phyloP scores from a whole-genome alignment of 2,113 vertebrate species.

The Platysternon megacephalum region DNA sequence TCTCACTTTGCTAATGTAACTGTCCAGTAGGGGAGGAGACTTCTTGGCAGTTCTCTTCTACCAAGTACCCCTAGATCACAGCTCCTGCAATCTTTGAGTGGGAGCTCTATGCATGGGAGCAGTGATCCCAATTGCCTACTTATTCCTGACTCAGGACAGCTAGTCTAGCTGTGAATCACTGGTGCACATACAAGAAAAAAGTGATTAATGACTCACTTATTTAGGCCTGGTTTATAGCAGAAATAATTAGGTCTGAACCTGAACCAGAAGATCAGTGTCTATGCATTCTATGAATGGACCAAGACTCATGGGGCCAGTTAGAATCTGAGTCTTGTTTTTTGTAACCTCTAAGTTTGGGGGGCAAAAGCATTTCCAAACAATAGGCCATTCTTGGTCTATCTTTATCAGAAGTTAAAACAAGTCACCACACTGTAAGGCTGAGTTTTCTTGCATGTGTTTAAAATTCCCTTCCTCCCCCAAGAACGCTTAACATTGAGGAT shows the following conservation, averaged over 20 bases:
- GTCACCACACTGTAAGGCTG: rapidly evolving
- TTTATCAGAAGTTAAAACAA: neutral
- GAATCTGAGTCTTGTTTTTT: neutral
- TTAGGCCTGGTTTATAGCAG: neutral
- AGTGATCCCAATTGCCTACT: neutral
- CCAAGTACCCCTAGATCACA: rapidly evolving
- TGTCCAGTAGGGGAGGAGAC: neutral
- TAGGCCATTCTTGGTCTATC: neutral
- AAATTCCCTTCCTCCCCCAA: too few relatives aligned
- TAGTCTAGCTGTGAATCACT: neutral
- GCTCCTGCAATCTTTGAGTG: neutral
- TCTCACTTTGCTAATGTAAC: neutral
- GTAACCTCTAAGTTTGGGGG: neutral
- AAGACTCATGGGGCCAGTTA: neutral
- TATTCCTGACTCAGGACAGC: neutral
- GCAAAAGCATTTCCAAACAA: neutral
- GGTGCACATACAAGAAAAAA: rapidly evolving
- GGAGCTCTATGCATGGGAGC: neutral
- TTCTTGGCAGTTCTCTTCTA: neutral
- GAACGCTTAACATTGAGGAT: too few relatives aligned
- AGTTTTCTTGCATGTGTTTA: too few relatives aligned
- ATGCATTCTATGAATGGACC: neutral
- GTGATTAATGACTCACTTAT: neutral
- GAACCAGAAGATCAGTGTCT: neutral
- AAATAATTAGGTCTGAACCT: neutral